Percentiles rank a stretch among this genome's conserved stretches.
Evolutionary conservation across 1,140 invertebrate species (phyloP).

Genomic region (Dinothrombium tinctorium): DNA sequence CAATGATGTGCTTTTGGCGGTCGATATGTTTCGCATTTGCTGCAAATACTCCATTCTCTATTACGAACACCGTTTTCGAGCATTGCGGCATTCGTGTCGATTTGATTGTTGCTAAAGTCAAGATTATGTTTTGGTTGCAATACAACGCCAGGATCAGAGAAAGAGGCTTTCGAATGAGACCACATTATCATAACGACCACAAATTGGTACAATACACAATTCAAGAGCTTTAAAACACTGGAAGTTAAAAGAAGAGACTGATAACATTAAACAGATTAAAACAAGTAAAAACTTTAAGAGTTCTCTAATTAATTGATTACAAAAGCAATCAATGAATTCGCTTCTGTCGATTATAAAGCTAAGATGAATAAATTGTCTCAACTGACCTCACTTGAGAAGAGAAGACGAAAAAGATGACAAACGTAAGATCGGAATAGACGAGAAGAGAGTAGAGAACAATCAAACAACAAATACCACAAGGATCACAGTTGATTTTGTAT

Average conservation of each 20-base stretch:
- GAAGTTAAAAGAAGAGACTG: neutral
- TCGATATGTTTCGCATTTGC: constrained; percentile 6
- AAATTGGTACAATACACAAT: constrained; percentile 4
- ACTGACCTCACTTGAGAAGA: too few relatives aligned
- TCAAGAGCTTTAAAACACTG: neutral
- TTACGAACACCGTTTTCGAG: neutral
- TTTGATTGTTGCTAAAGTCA: neutral
- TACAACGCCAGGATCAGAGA: constrained; percentile 7
- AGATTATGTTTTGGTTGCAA: neutral
- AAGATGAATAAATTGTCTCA: too few relatives aligned
- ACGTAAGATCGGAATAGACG: constrained; percentile 9
- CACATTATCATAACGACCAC: constrained; percentile 6
- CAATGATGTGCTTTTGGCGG: constrained; percentile 53
- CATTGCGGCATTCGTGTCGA: neutral
- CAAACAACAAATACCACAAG: constrained; percentile 9
- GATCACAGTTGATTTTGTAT: too few relatives aligned
- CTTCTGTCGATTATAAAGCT: too few relatives aligned
- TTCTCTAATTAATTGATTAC: neutral
- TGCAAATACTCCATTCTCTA: constrained; percentile 8
- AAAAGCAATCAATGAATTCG: too few relatives aligned
- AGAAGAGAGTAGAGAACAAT: constrained; percentile 4
- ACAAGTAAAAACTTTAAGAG: neutral
- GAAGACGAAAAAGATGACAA: neutral
- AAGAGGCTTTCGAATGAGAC: constrained; percentile 8
- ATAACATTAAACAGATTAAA: neutral